Conservation (phyloP, 2,113 vertebrate genomes). For the Sinocyclocheilus grahami region DNA sequence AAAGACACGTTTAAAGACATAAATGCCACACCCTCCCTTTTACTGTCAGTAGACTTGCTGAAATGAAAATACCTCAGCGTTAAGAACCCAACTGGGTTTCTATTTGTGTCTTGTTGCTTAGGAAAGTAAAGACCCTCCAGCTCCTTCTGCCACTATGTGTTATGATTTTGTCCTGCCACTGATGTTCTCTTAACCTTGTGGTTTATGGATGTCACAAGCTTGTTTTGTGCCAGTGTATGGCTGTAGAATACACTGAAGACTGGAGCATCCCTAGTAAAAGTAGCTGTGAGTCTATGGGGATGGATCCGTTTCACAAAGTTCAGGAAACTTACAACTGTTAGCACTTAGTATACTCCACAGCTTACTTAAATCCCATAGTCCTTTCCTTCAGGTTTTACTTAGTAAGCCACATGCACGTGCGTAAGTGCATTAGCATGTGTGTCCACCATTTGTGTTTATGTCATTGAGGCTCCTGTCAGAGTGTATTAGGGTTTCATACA, state of each 20-base stretch:
- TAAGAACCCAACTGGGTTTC: slow-evolving; percentile 9
- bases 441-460: slow-evolving; percentile 3
- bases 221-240: background rate
- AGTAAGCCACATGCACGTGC: background rate
- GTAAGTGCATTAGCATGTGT: background rate
- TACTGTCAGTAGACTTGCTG: slow-evolving; percentile 13
- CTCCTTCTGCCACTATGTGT: background rate
- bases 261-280: background rate
- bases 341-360: background rate
- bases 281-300: slow-evolving; percentile 9
- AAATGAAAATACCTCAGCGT: slow-evolving; percentile 6
- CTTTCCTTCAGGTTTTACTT: slow-evolving; percentile 20
- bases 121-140: background rate
- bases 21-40: background rate
- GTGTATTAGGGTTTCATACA: slow-evolving; percentile 1
- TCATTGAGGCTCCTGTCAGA: background rate
- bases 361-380: slow-evolving; percentile 28
- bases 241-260: background rate
- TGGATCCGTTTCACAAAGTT: slow-evolving; percentile 10
- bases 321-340: slow-evolving; percentile 23
- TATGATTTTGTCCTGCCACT: background rate
- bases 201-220: slow-evolving; percentile 27
- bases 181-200: slow-evolving; percentile 17
- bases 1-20: background rate
- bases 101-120: slow-evolving; percentile 12